These are phyloP conservation scores for Leucopsar rothschildi DNA, from an alignment of 2,113 vertebrate genomes.

Conservation along the genomic window DNA sequence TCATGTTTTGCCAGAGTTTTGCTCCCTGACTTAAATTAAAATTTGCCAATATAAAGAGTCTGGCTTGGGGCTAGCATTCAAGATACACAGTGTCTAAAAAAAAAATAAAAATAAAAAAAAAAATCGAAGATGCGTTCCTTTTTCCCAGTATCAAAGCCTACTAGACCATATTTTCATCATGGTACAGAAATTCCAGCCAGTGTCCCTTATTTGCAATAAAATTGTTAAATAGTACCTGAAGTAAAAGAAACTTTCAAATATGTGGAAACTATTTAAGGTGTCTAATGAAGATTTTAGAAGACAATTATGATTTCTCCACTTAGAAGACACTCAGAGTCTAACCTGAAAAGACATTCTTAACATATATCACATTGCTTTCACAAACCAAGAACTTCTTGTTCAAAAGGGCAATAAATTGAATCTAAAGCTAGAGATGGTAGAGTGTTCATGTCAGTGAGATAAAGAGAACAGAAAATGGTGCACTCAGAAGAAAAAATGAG, in stretches of 20 bases:
- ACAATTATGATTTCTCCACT: neutral
- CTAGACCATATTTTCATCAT: neutral
- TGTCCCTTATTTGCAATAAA: neutral
- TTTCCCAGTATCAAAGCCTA: neutral
- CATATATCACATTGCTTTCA: neutral
- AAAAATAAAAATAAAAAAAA: neutral
- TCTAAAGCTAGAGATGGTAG: neutral
- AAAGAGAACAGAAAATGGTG: neutral
- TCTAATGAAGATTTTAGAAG: neutral
- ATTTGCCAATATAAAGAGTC: neutral
- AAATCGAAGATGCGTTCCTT: neutral
- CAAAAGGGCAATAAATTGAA: neutral
- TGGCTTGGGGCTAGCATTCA: neutral
- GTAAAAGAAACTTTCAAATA: neutral
- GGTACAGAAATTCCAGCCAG: neutral
- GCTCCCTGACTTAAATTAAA: slow-evolving; percentile 7
- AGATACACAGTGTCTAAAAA: neutral
- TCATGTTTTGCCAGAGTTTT: neutral
- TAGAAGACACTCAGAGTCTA: neutral
- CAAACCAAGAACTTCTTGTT: neutral
- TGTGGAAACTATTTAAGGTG: neutral
- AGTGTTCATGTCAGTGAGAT: neutral
- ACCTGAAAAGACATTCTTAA: neutral
- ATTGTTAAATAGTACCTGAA: neutral
- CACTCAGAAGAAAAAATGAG: neutral